Evolutionary conservation across 2,888 invertebrate species (phyloP).

Genomic region (Cheilosia scutellata): DNA sequence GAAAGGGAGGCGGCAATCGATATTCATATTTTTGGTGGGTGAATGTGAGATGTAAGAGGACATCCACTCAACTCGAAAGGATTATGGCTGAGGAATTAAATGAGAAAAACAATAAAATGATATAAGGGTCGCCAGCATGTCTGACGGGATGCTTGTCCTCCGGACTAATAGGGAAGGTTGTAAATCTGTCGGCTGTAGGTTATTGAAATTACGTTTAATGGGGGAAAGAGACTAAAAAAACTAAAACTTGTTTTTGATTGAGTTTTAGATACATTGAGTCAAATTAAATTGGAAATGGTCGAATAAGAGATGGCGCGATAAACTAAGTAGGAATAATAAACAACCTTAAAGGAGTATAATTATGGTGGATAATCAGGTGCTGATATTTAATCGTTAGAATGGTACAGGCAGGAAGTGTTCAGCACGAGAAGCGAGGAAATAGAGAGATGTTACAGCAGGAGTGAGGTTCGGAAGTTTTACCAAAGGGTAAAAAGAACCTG

Average conservation of each 20-base stretch:
- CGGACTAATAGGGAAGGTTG: neutral
- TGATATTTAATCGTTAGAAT: neutral
- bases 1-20: constrained; percentile 40
- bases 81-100: constrained; percentile 53
- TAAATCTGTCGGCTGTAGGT: constrained; percentile 1
- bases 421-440: too few relatives aligned
- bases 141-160: constrained; percentile 41
- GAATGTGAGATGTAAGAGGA: neutral
- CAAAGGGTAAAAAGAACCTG: too few relatives aligned
- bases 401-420: too few relatives aligned
- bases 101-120: constrained; percentile 66
- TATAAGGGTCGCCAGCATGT: constrained; percentile 54
- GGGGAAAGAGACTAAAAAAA: constrained; percentile 1
- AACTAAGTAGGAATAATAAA: constrained; percentile 5
- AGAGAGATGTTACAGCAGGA: too few relatives aligned
- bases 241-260: neutral
- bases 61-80: constrained; percentile 9
- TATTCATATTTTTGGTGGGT: constrained; percentile 51
- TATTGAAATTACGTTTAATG: constrained; percentile 47
- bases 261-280: neutral
- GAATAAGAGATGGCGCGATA: constrained; percentile 1
- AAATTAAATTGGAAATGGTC: constrained; percentile 33
- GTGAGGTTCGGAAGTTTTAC: too few relatives aligned
- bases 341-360: neutral
- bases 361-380: neutral